phyloP scores from a whole-genome alignment of 2,797 vertebrate genomes.

The Cynopterus sphinx region DNA sequence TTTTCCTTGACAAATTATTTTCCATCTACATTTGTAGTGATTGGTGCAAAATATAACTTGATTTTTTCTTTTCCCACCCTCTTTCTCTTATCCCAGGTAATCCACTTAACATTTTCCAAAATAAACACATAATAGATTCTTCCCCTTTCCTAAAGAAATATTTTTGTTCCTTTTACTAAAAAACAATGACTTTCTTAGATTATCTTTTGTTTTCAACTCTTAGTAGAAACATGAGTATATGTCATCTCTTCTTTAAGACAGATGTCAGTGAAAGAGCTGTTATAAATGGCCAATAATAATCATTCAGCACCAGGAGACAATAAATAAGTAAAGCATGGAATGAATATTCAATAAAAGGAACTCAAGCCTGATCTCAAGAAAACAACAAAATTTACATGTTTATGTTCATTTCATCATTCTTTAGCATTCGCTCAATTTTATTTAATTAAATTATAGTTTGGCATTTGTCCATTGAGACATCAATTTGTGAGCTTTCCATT shows the following conservation, averaged over 20 bases:
- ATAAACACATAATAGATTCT: not conserved
- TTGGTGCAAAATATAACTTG: not conserved
- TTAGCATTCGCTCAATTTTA: not conserved
- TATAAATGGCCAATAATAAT: not conserved
- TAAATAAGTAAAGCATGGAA: not conserved
- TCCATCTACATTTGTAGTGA: not conserved
- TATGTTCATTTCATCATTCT: not conserved
- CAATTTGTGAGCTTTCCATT: not conserved
- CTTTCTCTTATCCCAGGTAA: not conserved
- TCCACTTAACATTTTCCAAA: not conserved
- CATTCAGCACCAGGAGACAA: not conserved
- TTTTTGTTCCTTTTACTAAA: not conserved
- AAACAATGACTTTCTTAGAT: not conserved
- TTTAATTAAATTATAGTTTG: not conserved
- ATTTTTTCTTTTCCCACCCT: not conserved
- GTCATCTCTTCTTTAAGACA: not conserved
- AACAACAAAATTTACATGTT: not conserved
- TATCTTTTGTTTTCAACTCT: not conserved
- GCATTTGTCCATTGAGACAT: not conserved
- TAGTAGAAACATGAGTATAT: not conserved
- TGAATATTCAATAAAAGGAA: not conserved
- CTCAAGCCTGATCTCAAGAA: not conserved
- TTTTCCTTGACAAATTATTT: not conserved
- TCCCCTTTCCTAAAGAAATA: not conserved
- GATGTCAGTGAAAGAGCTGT: not conserved